A percentile compares a stretch with the other conserved stretches of the same genome.
Evolutionary conservation across 2,113 vertebrate species (phyloP).

Genomic region (Tonatia bakeri): DNA sequence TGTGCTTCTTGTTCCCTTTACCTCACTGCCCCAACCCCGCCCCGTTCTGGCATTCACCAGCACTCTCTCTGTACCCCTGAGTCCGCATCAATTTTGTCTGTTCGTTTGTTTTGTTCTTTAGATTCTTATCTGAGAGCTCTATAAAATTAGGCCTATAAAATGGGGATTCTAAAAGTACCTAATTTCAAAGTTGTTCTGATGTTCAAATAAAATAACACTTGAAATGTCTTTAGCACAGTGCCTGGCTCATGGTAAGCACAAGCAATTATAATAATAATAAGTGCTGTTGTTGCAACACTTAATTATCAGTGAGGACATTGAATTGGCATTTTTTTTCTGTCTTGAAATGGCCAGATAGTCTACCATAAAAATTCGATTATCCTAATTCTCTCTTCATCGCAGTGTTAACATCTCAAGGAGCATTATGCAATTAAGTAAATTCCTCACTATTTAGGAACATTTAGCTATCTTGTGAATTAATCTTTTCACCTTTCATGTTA

Average conservation of each 20-base stretch:
- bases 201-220: background rate
- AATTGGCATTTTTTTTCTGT: background rate
- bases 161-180: background rate
- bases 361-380: background rate
- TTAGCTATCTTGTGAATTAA: background rate
- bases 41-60: background rate
- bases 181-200: background rate
- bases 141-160: background rate
- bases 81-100: background rate
- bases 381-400: background rate
- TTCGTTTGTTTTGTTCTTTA: background rate
- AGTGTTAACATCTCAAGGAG: background rate
- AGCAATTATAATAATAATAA: background rate
- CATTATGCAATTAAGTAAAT: conserved; percentile 18
- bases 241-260: background rate
- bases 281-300: background rate
- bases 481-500: background rate
- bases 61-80: background rate
- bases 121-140: background rate
- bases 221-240: background rate
- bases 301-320: background rate
- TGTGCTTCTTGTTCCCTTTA: background rate
- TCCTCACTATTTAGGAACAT: background rate
- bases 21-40: background rate
- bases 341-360: background rate